phyloP scores from a whole-genome alignment of 2,113 vertebrate genomes.

The Natator depressus region DNA sequence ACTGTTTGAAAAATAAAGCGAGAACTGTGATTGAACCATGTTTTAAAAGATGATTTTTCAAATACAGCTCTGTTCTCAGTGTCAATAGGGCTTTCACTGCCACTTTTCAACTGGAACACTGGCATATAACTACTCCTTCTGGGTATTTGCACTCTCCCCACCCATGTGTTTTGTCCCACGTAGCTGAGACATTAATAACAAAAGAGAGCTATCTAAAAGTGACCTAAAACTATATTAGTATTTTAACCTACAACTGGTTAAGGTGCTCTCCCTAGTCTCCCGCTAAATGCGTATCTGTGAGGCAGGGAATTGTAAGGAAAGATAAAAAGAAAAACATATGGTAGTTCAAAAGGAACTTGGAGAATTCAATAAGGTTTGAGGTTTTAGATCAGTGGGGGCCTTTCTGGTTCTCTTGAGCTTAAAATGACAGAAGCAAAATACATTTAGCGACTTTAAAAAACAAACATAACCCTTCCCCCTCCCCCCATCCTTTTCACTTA shows the following conservation, averaged over 20 bases:
- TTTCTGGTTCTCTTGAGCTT: not conserved
- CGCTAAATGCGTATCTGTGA: not conserved
- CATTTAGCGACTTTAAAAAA: not conserved
- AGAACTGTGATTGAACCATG: not conserved
- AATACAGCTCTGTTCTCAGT: not conserved
- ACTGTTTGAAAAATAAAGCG: not conserved
- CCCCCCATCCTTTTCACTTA: not conserved
- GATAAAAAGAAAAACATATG: not conserved
- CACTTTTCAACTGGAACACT: not conserved
- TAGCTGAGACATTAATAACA: not conserved
- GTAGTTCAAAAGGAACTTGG: not conserved
- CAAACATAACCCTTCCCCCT: fast-evolving
- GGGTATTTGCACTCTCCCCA: fast-evolving
- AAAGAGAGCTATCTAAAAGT: not conserved
- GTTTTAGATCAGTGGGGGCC: not conserved
- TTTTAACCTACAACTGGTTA: not conserved
- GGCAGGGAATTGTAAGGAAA: not conserved
- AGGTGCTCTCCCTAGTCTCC: not conserved
- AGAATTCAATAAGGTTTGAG: not conserved
- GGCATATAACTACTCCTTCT: not conserved
- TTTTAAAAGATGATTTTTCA: not conserved
- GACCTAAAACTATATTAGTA: not conserved
- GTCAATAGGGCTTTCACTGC: not conserved
- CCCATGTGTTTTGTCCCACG: not conserved
- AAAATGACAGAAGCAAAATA: not conserved